phyloP scores from a whole-genome alignment of 2,888 invertebrate species.

The Tiliacea citrago region DNA sequence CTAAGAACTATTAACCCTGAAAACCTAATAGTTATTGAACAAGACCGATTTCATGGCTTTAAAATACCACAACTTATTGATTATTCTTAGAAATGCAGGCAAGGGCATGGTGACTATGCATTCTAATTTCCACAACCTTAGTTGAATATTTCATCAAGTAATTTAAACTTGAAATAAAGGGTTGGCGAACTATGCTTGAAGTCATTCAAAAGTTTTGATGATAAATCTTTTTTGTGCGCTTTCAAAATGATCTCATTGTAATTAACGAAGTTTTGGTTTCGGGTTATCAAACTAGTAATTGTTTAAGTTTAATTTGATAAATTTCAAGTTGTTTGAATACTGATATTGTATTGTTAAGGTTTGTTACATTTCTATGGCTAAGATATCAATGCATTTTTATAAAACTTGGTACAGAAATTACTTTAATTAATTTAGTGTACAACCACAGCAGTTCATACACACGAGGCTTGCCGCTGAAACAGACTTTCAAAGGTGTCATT shows the following conservation, averaged over 20 bases:
- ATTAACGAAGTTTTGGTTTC: slow-evolving; percentile 28
- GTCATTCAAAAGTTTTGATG: slow-evolving; percentile 28
- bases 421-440: background rate
- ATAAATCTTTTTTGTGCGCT: slow-evolving; percentile 24
- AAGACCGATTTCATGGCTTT: slow-evolving; percentile 30
- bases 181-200: background rate
- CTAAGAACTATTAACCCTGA: slow-evolving; percentile 16
- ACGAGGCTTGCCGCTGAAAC: background rate
- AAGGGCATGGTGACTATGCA: slow-evolving; percentile 35
- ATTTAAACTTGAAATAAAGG: slow-evolving; percentile 28
- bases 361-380: background rate
- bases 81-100: slow-evolving; percentile 54
- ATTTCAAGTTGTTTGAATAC: background rate
- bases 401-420: background rate
- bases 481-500: background rate
- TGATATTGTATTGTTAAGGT: background rate
- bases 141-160: slow-evolving; percentile 34
- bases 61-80: slow-evolving; percentile 51
- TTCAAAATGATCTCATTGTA: slow-evolving; percentile 31
- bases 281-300: slow-evolving; percentile 20
- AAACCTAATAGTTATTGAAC: slow-evolving; percentile 29
- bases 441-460: background rate
- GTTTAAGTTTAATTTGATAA: slow-evolving; percentile 17
- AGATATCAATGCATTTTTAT: background rate
- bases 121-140: slow-evolving; percentile 7